A percentile compares a stretch with the other conserved stretches of the same genome.
These are phyloP conservation scores for Cepaea nemoralis DNA, from an alignment of 1,140 invertebrate species.

Conservation along the genomic window DNA sequence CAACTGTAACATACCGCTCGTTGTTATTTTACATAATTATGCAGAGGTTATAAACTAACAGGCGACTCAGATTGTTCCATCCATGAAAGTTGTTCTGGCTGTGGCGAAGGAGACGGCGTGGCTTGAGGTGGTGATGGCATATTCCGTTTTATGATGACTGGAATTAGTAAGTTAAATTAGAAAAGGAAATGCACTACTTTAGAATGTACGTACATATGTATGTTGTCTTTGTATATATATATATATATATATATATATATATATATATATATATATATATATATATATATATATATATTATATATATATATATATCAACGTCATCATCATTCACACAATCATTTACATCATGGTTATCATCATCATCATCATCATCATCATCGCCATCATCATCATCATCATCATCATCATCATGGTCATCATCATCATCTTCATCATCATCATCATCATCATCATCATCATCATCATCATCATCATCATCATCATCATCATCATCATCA, in stretches of 20 bases:
- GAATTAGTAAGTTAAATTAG: too few relatives aligned
- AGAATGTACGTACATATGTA: background rate
- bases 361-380: conserved; percentile 27
- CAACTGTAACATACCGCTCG: too few relatives aligned
- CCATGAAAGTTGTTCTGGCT: too few relatives aligned
- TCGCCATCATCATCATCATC: conserved; percentile 32
- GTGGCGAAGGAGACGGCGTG: too few relatives aligned
- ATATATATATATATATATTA: background rate
- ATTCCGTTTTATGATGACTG: too few relatives aligned
- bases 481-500: conserved; percentile 12
- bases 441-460: conserved; percentile 27
- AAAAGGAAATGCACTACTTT: too few relatives aligned
- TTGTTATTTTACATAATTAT: too few relatives aligned
- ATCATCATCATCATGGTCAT: conserved; percentile 33
- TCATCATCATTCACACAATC: too few relatives aligned
- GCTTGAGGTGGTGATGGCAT: too few relatives aligned
- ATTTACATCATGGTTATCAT: too few relatives aligned
- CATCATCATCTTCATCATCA: conserved; percentile 27
- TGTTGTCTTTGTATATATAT: background rate
- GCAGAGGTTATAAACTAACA: too few relatives aligned
- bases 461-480: conserved; percentile 22
- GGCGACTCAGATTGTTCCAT: too few relatives aligned
- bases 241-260: background rate
- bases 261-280: background rate
- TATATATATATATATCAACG: background rate